Evolutionary conservation across 2,797 vertebrate genomes (phyloP).

Genomic region (Babyrousa celebensis): DNA sequence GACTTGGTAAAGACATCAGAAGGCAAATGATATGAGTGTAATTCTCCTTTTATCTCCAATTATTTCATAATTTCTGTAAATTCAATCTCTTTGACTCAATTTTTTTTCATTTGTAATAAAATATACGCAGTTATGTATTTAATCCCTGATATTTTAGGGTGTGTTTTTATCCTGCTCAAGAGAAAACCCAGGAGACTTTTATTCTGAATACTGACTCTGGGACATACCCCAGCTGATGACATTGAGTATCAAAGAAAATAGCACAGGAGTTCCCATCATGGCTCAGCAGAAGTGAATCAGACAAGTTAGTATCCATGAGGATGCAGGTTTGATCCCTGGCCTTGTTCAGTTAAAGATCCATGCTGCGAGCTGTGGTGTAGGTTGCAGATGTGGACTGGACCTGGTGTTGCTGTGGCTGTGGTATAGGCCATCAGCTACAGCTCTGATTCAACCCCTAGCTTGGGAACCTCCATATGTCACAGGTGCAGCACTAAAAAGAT

Average conservation of each 20-base stretch:
- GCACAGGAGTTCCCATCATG: no score
- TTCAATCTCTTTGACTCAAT: background rate
- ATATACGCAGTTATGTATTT: background rate
- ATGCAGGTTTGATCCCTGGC: no score
- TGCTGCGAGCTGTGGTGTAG: no score
- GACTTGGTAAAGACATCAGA: slow-evolving; percentile 2
- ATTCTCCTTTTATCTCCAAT: background rate
- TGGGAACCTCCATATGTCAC: no score
- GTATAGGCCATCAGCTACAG: no score
- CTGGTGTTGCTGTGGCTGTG: no score
- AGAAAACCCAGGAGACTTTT: background rate
- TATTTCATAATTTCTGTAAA: slow-evolving; percentile 7
- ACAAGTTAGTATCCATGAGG: no score
- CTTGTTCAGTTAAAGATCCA: no score
- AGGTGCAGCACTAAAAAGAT: no score
- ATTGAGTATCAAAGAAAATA: background rate
- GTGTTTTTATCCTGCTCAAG: background rate
- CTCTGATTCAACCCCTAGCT: no score
- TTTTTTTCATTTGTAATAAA: background rate
- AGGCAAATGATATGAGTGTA: background rate
- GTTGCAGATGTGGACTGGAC: no score
- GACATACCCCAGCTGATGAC: background rate
- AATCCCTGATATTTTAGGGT: background rate
- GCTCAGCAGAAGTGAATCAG: no score
- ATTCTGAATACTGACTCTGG: background rate